phyloP scores from a whole-genome alignment of 1,140 invertebrate genomes.

The Drosophila fuyamai region DNA sequence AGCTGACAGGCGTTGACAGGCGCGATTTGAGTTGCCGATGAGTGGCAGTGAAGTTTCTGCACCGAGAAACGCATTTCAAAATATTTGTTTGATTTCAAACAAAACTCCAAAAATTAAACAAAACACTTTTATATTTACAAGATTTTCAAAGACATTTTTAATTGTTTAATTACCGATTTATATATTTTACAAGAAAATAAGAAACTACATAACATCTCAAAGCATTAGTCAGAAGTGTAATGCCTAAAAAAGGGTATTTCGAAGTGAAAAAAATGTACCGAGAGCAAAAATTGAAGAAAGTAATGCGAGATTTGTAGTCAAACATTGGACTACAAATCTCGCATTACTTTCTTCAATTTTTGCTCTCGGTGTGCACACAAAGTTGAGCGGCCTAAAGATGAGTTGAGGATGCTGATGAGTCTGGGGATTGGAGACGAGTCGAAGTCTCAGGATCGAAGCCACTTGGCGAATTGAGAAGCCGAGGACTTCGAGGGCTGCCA shows the following conservation, averaged over 20 bases:
- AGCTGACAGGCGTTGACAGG: slow-evolving; percentile 54
- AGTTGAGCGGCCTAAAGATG: slow-evolving; percentile 3
- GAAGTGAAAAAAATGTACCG: too few relatives aligned
- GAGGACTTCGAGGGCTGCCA: slow-evolving; percentile 32
- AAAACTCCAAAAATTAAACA: too few relatives aligned
- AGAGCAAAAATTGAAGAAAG: background rate
- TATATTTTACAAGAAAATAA: too few relatives aligned
- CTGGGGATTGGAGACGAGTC: slow-evolving; percentile 21
- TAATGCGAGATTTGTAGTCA: too few relatives aligned
- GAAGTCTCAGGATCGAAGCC: slow-evolving; percentile 26
- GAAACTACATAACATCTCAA: too few relatives aligned
- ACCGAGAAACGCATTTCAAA: background rate
- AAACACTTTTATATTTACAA: too few relatives aligned
- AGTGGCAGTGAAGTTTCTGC: slow-evolving; percentile 9
- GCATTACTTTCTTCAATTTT: background rate
- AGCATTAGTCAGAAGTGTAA: too few relatives aligned
- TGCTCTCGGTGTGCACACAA: background rate
- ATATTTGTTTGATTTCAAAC: too few relatives aligned
- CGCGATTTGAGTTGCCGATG: slow-evolving; percentile 27
- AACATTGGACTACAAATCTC: too few relatives aligned
- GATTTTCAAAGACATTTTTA: too few relatives aligned
- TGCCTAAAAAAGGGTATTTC: too few relatives aligned
- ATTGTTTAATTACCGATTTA: too few relatives aligned
- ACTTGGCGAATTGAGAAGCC: slow-evolving; percentile 32
- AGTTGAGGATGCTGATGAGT: slow-evolving; percentile 23